Conservation (phyloP, 2,113 vertebrate genomes). For the Urocitellus parryii region DNA sequence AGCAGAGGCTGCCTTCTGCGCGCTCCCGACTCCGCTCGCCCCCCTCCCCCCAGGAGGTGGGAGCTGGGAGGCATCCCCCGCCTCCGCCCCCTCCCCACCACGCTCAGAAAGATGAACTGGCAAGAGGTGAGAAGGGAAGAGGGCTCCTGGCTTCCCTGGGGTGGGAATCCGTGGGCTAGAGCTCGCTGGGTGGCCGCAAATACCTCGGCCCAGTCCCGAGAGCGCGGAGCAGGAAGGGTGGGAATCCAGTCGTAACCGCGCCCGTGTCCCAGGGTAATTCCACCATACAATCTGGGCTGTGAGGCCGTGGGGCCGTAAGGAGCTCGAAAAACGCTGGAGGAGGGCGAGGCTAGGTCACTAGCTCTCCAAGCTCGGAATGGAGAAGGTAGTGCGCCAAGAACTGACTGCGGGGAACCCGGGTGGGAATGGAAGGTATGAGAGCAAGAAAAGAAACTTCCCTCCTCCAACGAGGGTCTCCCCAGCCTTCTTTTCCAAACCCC, state of each 20-base stretch:
- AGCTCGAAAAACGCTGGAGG: background rate
- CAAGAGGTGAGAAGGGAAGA: conserved; percentile 71
- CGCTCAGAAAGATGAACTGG: conserved; percentile 39
- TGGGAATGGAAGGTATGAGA: background rate
- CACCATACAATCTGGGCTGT: background rate
- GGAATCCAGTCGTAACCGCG: background rate
- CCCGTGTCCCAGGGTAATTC: background rate
- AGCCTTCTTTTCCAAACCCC: conserved; percentile 48
- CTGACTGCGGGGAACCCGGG: background rate
- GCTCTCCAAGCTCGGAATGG: background rate
- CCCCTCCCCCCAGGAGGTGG: conserved; percentile 38
- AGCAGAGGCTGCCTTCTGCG: conserved; percentile 26
- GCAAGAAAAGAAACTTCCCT: background rate
- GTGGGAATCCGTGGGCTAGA: background rate
- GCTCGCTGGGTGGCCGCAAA: background rate
- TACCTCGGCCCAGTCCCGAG: background rate
- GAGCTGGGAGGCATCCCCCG: conserved; percentile 25
- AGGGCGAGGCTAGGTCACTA: background rate
- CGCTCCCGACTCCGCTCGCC: conserved; percentile 37
- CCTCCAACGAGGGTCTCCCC: background rate
- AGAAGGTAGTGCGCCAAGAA: background rate
- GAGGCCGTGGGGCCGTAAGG: background rate
- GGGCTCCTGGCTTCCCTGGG: conserved; percentile 31
- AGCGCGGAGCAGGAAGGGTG: background rate
- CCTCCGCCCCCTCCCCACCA: background rate